phyloP scores from a whole-genome alignment of 2,888 invertebrate species.

The Ophion slaviceki region DNA sequence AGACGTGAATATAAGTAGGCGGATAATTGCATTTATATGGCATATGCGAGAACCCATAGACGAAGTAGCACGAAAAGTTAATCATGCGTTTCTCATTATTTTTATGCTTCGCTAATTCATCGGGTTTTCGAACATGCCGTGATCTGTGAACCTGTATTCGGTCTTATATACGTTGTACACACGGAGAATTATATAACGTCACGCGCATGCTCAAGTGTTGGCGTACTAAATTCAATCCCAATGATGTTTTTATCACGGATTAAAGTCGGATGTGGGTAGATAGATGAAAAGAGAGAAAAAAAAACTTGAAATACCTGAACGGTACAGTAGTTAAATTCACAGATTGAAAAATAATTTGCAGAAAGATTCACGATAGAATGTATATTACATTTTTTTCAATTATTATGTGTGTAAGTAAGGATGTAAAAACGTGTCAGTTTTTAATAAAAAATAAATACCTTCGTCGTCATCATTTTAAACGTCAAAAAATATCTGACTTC shows the following conservation, averaged over 20 bases:
- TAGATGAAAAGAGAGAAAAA: not conserved
- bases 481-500: not conserved
- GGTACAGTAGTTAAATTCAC: not conserved
- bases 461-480: not conserved
- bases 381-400: not conserved
- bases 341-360: not conserved
- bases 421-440: not conserved
- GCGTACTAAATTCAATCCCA: constrained; percentile 42
- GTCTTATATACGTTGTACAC: constrained; percentile 17
- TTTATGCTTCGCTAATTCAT: constrained; percentile 66
- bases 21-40: constrained; percentile 73
- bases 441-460: not conserved
- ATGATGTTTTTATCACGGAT: not conserved
- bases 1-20: constrained; percentile 72
- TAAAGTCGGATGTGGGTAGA: constrained; percentile 20
- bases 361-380: not conserved
- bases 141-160: constrained; percentile 40
- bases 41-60: constrained; percentile 68
- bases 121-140: constrained; percentile 43
- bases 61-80: constrained; percentile 72
- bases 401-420: not conserved
- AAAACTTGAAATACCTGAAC: constrained; percentile 6
- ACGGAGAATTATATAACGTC: constrained; percentile 16
- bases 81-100: constrained; percentile 74
- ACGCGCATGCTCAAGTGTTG: constrained; percentile 4